Base-by-base conservation (phyloP, 2,888 invertebrate genomes). In the Lissocephala sabroskyi region DNA sequence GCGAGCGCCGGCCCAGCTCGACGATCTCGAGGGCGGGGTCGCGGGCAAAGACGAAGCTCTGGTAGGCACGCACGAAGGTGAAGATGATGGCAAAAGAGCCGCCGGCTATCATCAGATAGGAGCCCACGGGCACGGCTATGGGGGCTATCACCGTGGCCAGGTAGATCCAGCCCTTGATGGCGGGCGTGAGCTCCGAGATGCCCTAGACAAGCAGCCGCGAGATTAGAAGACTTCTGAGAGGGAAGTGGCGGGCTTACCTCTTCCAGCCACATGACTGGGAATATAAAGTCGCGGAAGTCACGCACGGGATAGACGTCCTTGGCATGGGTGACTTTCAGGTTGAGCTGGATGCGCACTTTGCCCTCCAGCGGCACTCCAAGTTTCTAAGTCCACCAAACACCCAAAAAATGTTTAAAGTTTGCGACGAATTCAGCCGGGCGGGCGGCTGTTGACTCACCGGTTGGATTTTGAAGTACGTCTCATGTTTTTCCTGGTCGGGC, bases 251-350 rank as follows among this genome's bases (percentile, higher is more conserved):
- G 36, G 3, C 7, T 17, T 73, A 91, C 92, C 88, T 95, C 95
- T 83, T 95, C 94, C 1, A 94, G 66, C 95, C 95, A 95, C 91
- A 95, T 93, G 32, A 95, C 89, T 0, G 95, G 95, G 80, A 94
- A 94, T 5, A 93, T 87, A 43, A 93, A 92, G 77, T 90, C 90
- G 0, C 93, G 92, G 70, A 95, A 94, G 56, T 91, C 88, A 59
- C 90, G 86, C 9, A 94, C 93, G 3, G 90, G 88, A 59, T 88
- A 87, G 36, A 95, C 89, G 59, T 90, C 87, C 1, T 89, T 87
- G 1, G 94, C 92, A 9, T 88, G 89, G 51, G 92, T 91, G 6
- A 95, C 91, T 79, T 92, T 92, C 49, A 95, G 81, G 79, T 95
- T 95, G 33, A 95, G 85, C 63, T 95, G 95, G 0, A 94, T 89